phyloP scores from a whole-genome alignment of 92 coral and sea anemone species.

The Micromussa lordhowensis region DNA sequence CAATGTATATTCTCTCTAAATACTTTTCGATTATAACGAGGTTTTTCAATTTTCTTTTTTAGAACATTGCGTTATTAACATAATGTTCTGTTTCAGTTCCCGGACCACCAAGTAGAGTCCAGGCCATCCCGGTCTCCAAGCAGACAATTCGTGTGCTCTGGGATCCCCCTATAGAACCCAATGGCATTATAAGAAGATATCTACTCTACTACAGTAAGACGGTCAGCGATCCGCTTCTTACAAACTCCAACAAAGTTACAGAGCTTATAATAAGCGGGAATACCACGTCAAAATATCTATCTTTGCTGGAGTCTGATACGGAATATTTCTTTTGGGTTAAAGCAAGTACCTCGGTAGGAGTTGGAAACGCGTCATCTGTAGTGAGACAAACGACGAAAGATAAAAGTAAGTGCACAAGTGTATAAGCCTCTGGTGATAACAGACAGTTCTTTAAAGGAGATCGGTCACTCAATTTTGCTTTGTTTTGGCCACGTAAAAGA shows the following conservation, averaged over 20 bases:
- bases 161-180: constrained; percentile 89
- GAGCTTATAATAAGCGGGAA: constrained; percentile 53
- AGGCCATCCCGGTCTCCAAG: constrained; percentile 85
- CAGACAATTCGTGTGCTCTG: constrained; percentile 85
- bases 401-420: constrained; percentile 57
- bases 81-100: constrained; percentile 69
- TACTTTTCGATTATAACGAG: too few relatives aligned
- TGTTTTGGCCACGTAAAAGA: too few relatives aligned
- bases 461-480: too few relatives aligned
- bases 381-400: constrained; percentile 72
- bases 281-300: constrained; percentile 63
- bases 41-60: too few relatives aligned
- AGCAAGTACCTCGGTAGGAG: constrained; percentile 84
- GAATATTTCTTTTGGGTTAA: constrained; percentile 90
- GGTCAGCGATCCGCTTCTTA: constrained; percentile 37
- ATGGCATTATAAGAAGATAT: constrained; percentile 86
- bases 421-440: too few relatives aligned
- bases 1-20: too few relatives aligned
- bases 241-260: constrained; percentile 45
- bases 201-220: constrained; percentile 69
- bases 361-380: constrained; percentile 77
- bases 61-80: background rate
- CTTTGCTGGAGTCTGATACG: constrained; percentile 69
- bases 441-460: too few relatives aligned
- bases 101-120: constrained; percentile 86